phyloP scores from a whole-genome alignment of 2,113 vertebrate genomes.

The Vireo altiloquus region DNA sequence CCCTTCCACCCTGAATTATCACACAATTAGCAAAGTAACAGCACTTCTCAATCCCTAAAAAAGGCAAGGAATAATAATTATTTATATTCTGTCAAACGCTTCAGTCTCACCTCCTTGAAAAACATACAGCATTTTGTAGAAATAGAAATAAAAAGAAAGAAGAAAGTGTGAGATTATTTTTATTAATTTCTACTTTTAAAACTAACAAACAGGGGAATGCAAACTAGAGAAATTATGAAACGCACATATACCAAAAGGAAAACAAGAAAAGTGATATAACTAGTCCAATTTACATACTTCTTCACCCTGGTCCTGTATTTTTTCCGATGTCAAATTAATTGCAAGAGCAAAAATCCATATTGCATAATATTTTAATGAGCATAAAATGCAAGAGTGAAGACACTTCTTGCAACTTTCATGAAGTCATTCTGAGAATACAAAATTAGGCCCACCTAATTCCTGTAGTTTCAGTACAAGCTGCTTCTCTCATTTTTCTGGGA shows the following conservation, averaged over 20 bases:
- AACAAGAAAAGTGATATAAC: background rate
- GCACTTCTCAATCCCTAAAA: background rate
- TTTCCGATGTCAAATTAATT: background rate
- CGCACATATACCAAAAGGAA: background rate
- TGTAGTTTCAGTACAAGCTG: background rate
- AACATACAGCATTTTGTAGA: background rate
- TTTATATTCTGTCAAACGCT: background rate
- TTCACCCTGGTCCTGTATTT: background rate
- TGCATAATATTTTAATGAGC: background rate
- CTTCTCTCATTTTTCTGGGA: background rate
- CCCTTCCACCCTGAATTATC: background rate
- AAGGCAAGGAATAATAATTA: background rate
- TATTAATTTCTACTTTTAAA: background rate
- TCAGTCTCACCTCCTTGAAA: background rate
- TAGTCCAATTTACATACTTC: background rate
- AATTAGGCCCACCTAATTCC: background rate
- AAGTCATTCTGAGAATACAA: background rate
- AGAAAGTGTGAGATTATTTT: background rate
- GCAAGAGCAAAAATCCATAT: background rate
- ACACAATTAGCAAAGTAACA: background rate
- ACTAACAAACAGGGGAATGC: background rate
- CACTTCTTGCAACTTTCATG: background rate
- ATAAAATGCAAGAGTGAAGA: background rate
- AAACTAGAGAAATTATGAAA: background rate
- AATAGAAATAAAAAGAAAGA: background rate